These are phyloP conservation scores for Microchirus variegatus DNA, from an alignment of 2,797 vertebrate genomes.

Conservation along the genomic window DNA sequence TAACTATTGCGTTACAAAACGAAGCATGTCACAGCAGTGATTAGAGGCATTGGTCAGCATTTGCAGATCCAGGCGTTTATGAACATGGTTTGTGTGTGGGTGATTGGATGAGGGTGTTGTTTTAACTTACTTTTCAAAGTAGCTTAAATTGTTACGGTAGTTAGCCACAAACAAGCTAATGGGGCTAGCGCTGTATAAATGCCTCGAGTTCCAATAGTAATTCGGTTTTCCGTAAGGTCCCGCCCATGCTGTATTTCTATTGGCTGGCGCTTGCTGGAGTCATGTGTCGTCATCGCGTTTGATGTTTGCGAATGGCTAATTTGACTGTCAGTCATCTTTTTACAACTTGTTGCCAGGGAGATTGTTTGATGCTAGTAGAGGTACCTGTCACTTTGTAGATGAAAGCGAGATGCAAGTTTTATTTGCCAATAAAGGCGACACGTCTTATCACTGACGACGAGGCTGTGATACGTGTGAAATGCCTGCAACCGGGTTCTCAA, in stretches of 20 bases:
- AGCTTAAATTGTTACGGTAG: conserved; percentile 21
- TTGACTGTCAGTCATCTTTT: conserved; percentile 61
- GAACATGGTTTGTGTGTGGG: background rate
- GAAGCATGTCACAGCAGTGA: conserved; percentile 29
- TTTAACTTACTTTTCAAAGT: conserved; percentile 49
- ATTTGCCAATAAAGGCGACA: background rate
- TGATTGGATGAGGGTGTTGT: background rate
- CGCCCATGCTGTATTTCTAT: conserved; percentile 58
- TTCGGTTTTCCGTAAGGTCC: conserved; percentile 45
- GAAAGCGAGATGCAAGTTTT: conserved; percentile 26
- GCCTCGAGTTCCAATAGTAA: conserved; percentile 47
- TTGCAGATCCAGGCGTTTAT: background rate
- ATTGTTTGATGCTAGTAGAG: conserved; percentile 72
- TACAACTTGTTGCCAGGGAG: conserved; percentile 88
- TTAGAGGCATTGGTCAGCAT: conserved; percentile 2
- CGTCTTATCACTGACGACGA: background rate
- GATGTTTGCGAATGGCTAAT: conserved; percentile 44
- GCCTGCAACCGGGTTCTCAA: conserved; percentile 11
- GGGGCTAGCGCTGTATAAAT: conserved; percentile 46
- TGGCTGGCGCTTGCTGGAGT: conserved; percentile 64
- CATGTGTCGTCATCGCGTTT: conserved; percentile 46
- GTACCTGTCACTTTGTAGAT: conserved; percentile 50
- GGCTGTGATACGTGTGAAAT: background rate
- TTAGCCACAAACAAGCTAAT: conserved; percentile 59
- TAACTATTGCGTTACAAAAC: conserved; percentile 32